These are phyloP conservation scores for Paramacrobiotus metropolitanus DNA, from an alignment of 1,140 invertebrate genomes.

Conservation along the genomic window DNA sequence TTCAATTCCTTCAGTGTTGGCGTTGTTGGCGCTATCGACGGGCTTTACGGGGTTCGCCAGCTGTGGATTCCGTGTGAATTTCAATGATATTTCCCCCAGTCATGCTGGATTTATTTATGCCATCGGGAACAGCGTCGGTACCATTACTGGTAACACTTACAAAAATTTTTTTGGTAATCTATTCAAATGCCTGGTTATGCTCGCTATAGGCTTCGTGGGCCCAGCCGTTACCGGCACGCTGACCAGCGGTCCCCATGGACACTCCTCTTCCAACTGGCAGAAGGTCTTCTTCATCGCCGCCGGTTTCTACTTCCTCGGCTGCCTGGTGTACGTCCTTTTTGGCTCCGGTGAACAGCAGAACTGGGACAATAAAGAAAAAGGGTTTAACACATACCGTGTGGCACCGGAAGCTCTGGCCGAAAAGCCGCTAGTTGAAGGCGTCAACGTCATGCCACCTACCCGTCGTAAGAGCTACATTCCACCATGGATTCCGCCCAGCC, in stretches of 20 bases:
- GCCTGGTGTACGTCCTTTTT: conserved; percentile 85
- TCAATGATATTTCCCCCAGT: conserved; percentile 89
- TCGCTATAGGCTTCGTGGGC: too few relatives aligned
- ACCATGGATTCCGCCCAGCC: neutral
- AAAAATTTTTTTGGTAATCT: too few relatives aligned
- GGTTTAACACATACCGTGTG: neutral
- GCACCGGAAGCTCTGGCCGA: neutral
- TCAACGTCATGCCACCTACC: neutral
- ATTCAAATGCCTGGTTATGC: too few relatives aligned
- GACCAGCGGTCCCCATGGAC: conserved; percentile 35
- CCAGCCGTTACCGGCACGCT: conserved; percentile 79
- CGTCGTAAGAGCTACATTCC: neutral
- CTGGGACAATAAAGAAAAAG: conserved; percentile 28
- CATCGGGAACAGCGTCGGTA: conserved; percentile 91
- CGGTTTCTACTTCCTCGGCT: conserved; percentile 76
- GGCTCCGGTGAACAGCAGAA: conserved; percentile 67
- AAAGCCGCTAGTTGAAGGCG: neutral
- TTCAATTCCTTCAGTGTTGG: conserved; percentile 45
- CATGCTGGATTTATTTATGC: conserved; percentile 99
- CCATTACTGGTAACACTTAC: conserved; percentile 81
- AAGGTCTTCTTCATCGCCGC: conserved; percentile 83
- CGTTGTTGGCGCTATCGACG: conserved; percentile 74
- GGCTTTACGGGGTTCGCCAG: conserved; percentile 97
- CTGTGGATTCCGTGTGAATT: conserved; percentile 97
- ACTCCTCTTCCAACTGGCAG: conserved; percentile 51